phyloP scores from a whole-genome alignment of 1,140 invertebrate species.

The Hypsibius dujardini region DNA sequence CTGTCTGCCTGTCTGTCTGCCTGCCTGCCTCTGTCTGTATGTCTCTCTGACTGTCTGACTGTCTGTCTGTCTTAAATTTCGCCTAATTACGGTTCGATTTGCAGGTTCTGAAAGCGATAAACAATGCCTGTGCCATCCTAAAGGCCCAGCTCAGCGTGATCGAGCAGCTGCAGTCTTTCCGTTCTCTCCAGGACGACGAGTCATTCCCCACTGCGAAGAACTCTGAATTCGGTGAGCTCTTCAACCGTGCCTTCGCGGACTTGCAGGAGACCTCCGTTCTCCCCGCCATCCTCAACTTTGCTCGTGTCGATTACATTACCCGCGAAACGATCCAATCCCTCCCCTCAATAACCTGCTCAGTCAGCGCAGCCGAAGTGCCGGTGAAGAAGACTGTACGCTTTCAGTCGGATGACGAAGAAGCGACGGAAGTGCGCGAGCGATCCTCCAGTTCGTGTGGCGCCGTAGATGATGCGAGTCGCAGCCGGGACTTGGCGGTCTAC shows the following conservation, averaged over 20 bases:
- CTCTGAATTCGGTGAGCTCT: conserved; percentile 7
- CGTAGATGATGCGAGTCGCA: background rate
- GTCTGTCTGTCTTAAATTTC: no score
- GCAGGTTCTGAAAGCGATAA: no score
- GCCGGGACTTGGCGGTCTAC: background rate
- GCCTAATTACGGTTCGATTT: no score
- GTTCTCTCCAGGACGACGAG: no score
- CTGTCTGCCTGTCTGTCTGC: no score
- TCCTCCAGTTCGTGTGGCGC: background rate
- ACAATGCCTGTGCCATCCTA: no score
- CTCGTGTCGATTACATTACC: background rate
- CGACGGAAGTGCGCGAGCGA: background rate
- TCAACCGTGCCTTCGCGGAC: background rate
- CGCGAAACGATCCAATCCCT: background rate
- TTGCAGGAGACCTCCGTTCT: background rate
- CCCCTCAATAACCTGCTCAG: background rate
- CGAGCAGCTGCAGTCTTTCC: no score
- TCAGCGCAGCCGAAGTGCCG: background rate
- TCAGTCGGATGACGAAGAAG: background rate
- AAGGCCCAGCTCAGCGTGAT: no score
- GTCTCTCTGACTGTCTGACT: no score
- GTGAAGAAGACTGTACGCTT: background rate
- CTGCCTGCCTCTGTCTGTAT: no score
- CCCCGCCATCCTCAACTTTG: background rate
- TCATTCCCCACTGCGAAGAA: background rate